Percentiles rank a stretch among this genome's conserved stretches.
Evolutionary conservation across 1,140 invertebrate species (phyloP).

Genomic region (Drusus annulatus): DNA sequence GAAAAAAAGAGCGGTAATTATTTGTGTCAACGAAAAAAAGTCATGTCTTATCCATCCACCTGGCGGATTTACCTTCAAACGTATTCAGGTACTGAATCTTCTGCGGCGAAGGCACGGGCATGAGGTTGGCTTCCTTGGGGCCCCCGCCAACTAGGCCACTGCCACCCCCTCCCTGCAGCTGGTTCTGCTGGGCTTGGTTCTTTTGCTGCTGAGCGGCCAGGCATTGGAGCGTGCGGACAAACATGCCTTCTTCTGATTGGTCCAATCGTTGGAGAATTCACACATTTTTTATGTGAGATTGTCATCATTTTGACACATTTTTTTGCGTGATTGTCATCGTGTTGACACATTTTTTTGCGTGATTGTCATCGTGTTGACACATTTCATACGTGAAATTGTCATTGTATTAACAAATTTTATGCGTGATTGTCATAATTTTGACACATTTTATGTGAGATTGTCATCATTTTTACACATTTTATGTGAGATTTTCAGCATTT

Average conservation of each 20-base stretch:
- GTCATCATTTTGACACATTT: background rate
- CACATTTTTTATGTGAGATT: background rate
- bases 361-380: no score
- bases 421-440: no score
- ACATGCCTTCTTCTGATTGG: conserved; percentile 80
- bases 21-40: background rate
- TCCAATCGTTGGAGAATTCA: background rate
- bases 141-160: conserved; percentile 59
- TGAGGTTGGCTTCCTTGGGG: conserved; percentile 89
- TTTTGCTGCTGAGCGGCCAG: conserved; percentile 77
- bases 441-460: no score
- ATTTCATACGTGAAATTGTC: no score
- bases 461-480: no score
- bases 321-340: no score
- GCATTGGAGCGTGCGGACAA: conserved; percentile 84
- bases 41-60: conserved; percentile 1
- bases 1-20: no score
- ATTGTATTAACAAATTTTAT: no score
- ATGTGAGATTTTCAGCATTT: no score
- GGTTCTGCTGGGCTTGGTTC: background rate
- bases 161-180: conserved; percentile 47
- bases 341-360: no score
- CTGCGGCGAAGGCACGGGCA: conserved; percentile 96
- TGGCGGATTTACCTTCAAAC: conserved; percentile 80
- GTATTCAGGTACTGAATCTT: conserved; percentile 96